Conservation (phyloP, 2,888 invertebrate species). For the Exephanes ischioxanthus region DNA sequence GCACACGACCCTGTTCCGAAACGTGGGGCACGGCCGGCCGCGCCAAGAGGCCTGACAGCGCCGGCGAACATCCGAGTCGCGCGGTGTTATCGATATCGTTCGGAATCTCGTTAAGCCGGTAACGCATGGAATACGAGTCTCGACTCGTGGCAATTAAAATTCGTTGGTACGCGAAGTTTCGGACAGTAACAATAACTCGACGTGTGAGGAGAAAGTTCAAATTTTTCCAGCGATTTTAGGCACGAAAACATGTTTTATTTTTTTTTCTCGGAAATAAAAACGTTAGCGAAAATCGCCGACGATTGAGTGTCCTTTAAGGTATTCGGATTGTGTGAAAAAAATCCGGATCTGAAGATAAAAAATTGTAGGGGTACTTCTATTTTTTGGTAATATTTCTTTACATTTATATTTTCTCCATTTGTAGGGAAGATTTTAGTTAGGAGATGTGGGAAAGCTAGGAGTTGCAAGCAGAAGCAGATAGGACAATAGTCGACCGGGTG, state of each 20-base stretch:
- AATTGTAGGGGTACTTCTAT: background rate
- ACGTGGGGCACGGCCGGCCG: background rate
- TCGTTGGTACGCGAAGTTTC: background rate
- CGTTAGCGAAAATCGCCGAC: background rate
- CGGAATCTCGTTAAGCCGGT: constrained; percentile 56
- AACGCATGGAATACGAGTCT: constrained; percentile 25
- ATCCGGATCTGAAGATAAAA: background rate
- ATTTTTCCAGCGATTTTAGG: background rate
- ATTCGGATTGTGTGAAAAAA: background rate
- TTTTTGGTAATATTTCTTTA: background rate
- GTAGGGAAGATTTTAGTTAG: background rate
- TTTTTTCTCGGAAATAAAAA: background rate
- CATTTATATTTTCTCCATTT: background rate
- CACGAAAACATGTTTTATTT: background rate
- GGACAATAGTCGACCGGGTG: background rate
- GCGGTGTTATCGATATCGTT: constrained; percentile 65
- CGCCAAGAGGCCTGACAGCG: constrained; percentile 25
- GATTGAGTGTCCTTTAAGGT: background rate
- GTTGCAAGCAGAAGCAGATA: constrained; percentile 6
- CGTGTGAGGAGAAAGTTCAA: background rate
- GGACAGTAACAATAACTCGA: background rate
- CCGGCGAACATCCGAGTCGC: constrained; percentile 29
- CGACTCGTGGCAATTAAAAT: constrained; percentile 40
- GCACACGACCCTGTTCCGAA: constrained; percentile 61
- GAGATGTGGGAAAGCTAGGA: background rate